Base-by-base conservation (phyloP, 2,797 vertebrate species). In the Amblyopsis hoosieri region DNA sequence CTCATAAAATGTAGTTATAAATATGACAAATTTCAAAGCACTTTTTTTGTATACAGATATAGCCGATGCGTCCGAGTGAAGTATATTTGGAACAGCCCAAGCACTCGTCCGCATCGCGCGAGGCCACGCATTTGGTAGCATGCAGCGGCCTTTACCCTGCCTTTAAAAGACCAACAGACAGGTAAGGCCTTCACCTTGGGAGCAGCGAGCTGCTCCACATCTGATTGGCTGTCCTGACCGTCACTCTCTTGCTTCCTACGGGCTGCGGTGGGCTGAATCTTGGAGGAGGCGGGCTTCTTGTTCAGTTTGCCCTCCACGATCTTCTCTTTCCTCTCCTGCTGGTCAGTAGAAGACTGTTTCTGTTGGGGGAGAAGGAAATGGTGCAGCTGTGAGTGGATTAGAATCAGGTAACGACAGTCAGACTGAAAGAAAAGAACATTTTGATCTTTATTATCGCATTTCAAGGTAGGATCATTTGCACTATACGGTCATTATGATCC, bases 161-260 rank as follows among this genome's bases (percentile, higher is more conserved):
- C 19, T 23, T 23, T 23, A 37, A 37, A 1, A 37, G 33, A 7
- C 1, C 33, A 37, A 37, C 7, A 37, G 1, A 37, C 7, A 4
- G 11, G 60, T 54, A 45, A 54, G 17, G 12, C 1, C 54, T 51
- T 69, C 68, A 82, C 83, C 82, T 84, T 89, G 52, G 71, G 57
- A 62, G 55, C 50, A 15, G 62, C 49, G 53, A 51, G 31, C 67
- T 69, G 77, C 11, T 84, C 69, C 1, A 64, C 60, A 46, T 84
- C 79, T 29, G 82, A 84, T 50, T 47, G 64, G 66, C 37, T 84
- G 52, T 90, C 89, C 5, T 33, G 61, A 64, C 29, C 77, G 33
- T 89, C 92, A 8, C 83, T 89, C 46, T 90, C 90, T 14, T 48
- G 71, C 8, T 94, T 94, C 81, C 80, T 88, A 55, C 90, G 89